These are phyloP conservation scores for human (Homo sapiens) DNA, from an alignment of 2,113 vertebrate species.

Conservation along the genomic window DNA sequence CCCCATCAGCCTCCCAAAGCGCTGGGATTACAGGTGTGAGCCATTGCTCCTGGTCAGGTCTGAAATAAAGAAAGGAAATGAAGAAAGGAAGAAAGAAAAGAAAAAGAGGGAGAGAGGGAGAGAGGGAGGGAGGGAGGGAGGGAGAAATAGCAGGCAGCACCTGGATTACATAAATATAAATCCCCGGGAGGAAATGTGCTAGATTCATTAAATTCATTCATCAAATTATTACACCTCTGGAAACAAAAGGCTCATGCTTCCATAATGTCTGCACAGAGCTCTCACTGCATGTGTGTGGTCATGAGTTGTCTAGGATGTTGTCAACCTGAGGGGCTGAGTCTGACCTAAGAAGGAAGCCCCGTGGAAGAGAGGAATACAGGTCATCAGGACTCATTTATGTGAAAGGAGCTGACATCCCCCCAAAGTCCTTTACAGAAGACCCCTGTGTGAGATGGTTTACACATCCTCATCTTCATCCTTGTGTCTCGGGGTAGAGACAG, in stretches of 20 bases:
- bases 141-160: background rate
- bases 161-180: background rate
- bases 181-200: background rate
- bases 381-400: background rate
- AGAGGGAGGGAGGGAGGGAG: background rate
- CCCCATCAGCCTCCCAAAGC: too few species aligned
- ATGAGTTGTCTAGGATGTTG: background rate
- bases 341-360: background rate
- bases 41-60: too few species aligned
- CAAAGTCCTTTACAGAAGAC: background rate
- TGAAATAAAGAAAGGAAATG: too few species aligned
- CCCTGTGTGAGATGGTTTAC: rapidly evolving
- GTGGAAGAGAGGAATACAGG: background rate
- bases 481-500: too few species aligned
- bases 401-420: background rate
- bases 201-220: background rate
- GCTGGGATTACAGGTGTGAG: too few species aligned
- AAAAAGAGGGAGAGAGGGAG: too few species aligned
- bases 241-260: background rate
- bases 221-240: background rate
- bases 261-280: rapidly evolving
- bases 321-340: background rate
- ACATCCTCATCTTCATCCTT: rapidly evolving
- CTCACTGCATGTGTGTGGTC: background rate
- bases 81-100: too few species aligned